phyloP scores from a whole-genome alignment of 1,140 invertebrate species.

The Myzus persicae region DNA sequence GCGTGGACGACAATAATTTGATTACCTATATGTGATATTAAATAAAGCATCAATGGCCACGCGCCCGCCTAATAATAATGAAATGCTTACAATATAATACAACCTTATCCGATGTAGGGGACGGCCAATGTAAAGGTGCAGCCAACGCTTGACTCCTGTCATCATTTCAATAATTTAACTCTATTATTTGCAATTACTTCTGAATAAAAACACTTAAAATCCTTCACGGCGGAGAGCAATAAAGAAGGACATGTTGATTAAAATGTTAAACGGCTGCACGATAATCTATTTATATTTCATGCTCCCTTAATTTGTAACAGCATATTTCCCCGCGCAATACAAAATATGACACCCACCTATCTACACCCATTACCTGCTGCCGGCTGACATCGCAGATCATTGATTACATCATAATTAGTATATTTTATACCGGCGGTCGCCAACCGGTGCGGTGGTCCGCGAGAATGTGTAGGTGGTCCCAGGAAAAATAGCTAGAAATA shows the following conservation, averaged over 20 bases:
- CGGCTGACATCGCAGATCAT: no score
- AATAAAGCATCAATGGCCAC: conserved; percentile 44
- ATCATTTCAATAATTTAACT: conserved; percentile 9
- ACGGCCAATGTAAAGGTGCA: not conserved
- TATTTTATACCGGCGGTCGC: no score
- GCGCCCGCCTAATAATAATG: conserved; percentile 36
- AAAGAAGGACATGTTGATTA: not conserved
- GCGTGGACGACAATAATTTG: conserved; percentile 29
- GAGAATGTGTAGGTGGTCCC: no score
- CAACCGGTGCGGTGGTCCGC: no score
- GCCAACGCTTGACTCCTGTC: not conserved
- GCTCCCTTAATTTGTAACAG: not conserved
- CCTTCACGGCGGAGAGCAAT: not conserved
- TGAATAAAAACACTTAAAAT: conserved; percentile 21
- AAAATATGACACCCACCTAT: no score
- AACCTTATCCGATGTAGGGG: conserved; percentile 6
- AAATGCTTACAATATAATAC: not conserved
- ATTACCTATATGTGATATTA: conserved; percentile 26
- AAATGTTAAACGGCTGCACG: not conserved
- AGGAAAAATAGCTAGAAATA: no score
- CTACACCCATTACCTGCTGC: no score
- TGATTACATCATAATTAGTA: no score
- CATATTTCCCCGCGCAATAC: not conserved
- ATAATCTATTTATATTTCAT: conserved; percentile 20
- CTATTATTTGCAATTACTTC: conserved; percentile 25